Conservation (phyloP, 2,888 invertebrate genomes). For the Lasioglossum calceatum region DNA sequence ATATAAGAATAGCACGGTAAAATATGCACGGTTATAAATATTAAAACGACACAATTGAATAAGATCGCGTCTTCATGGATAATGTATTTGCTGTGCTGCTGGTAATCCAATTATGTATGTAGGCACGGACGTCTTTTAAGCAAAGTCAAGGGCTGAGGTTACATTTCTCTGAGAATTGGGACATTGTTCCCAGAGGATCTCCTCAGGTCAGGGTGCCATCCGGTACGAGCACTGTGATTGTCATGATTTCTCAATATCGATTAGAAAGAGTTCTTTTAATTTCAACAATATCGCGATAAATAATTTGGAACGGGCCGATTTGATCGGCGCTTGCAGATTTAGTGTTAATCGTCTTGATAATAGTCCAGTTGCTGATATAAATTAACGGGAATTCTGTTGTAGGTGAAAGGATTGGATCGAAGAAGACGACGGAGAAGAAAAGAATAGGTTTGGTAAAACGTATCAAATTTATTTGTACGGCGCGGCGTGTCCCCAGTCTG, state of each 20-base stretch:
- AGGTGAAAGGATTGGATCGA: neutral
- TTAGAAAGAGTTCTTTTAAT: no score
- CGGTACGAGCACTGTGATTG: no score
- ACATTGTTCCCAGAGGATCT: no score
- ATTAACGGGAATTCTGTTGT: neutral
- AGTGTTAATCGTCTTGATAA: no score
- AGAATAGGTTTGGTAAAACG: constrained; percentile 21
- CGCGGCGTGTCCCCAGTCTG: neutral
- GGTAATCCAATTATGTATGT: neutral
- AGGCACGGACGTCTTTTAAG: neutral
- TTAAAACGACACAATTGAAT: neutral
- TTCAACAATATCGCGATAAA: no score
- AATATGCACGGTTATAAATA: neutral
- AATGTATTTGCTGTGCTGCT: neutral
- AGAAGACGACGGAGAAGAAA: neutral
- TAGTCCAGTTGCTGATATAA: no score
- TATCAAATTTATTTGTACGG: constrained; percentile 49
- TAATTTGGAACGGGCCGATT: no score
- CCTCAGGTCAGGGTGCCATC: no score
- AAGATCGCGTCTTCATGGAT: neutral
- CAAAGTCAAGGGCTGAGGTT: no score
- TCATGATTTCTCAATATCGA: no score
- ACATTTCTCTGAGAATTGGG: no score
- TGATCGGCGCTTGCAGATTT: no score
- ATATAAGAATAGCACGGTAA: neutral